A percentile compares a stretch with the other conserved stretches of the same genome.
These are phyloP conservation scores for Myotis myotis DNA, from an alignment of 2,797 vertebrate species.

Conservation along the genomic window DNA sequence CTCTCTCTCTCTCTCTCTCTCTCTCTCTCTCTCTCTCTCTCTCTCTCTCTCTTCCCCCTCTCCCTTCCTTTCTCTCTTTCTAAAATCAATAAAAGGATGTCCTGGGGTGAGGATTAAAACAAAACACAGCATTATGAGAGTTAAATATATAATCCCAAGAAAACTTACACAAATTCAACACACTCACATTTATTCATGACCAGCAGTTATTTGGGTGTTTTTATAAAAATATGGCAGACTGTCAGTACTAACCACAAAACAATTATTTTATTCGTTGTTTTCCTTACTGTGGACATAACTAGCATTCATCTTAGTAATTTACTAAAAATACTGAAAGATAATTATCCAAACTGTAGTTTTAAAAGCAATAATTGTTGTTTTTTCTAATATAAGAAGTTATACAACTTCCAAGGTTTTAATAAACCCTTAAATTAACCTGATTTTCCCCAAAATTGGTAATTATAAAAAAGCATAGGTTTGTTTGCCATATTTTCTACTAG, in stretches of 20 bases:
- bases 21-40: too few relatives aligned
- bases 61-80: too few relatives aligned
- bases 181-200: background rate
- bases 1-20: too few relatives aligned
- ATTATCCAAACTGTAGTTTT: conserved; percentile 13
- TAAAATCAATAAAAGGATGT: too few relatives aligned
- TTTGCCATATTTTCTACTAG: conserved; percentile 16
- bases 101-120: background rate
- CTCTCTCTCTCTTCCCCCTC: too few relatives aligned
- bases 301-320: conserved; percentile 19
- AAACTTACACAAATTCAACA: background rate
- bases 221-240: background rate
- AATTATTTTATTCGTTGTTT: conserved; percentile 41
- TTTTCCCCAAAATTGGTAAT: background rate
- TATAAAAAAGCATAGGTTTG: conserved; percentile 21
- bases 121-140: background rate
- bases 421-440: conserved; percentile 57
- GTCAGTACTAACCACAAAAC: background rate
- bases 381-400: conserved; percentile 34
- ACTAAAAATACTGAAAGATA: conserved; percentile 47
- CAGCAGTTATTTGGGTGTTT: background rate
- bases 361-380: conserved; percentile 1
- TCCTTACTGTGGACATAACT: background rate
- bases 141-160: background rate
- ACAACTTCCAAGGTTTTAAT: conserved; percentile 43